Conservation (phyloP, 2,797 vertebrate genomes). For the Melanotaenia boesemani region DNA sequence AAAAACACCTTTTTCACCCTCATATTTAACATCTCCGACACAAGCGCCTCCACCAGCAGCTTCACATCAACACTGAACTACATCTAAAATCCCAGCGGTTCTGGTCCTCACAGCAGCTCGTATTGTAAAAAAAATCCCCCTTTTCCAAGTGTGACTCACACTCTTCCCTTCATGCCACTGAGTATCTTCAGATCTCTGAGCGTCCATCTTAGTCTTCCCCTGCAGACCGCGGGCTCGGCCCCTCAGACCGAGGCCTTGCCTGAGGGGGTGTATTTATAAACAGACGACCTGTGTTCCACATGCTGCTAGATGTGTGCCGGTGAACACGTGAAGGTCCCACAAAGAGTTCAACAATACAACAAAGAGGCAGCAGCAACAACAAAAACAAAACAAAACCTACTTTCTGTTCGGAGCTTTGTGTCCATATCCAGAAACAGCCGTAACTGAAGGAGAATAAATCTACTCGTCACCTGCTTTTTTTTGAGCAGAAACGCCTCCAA, state of each 20-base stretch:
- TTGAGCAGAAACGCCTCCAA: slow-evolving; percentile 52
- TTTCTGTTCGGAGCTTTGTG: slow-evolving; percentile 42
- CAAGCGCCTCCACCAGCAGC: background rate
- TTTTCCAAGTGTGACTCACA: slow-evolving; percentile 45
- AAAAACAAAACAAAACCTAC: slow-evolving; percentile 46
- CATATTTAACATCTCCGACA: slow-evolving; percentile 40
- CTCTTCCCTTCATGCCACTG: slow-evolving; percentile 17
- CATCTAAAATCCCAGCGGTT: background rate
- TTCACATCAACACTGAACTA: slow-evolving; percentile 36
- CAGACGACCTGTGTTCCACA: slow-evolving; percentile 52
- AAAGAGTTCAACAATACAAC: slow-evolving; percentile 71
- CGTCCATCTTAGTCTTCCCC: slow-evolving; percentile 66
- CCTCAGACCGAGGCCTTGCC: slow-evolving; percentile 43
- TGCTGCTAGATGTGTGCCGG: slow-evolving; percentile 52
- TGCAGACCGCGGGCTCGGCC: slow-evolving; percentile 13
- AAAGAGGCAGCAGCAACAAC: slow-evolving; percentile 63
- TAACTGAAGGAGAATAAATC: slow-evolving; percentile 33
- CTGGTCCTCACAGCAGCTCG: slow-evolving; percentile 10
- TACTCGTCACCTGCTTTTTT: slow-evolving; percentile 20
- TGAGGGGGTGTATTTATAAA: slow-evolving; percentile 74
- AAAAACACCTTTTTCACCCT: slow-evolving; percentile 59
- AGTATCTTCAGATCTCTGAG: slow-evolving; percentile 41
- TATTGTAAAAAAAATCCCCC: background rate
- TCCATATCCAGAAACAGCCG: slow-evolving; percentile 78
- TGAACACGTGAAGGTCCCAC: slow-evolving; percentile 72